phyloP scores from a whole-genome alignment of 2,113 vertebrate species.

The Urocynchramus pylzowi region DNA sequence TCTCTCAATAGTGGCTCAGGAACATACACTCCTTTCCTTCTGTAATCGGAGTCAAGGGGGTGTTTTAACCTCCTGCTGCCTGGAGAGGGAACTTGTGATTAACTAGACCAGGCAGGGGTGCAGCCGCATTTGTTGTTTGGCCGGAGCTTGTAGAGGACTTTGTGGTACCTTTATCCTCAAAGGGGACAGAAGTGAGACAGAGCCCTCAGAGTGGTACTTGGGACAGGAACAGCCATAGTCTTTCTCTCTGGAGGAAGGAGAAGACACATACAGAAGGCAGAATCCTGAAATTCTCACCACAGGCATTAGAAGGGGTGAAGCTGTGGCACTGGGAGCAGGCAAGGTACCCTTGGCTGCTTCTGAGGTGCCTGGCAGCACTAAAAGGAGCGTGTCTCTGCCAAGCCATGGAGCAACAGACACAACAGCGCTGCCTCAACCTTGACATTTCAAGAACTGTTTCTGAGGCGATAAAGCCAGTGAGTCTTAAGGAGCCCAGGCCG shows the following conservation, averaged over 20 bases:
- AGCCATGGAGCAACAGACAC: neutral
- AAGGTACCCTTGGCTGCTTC: neutral
- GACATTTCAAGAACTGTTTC: neutral
- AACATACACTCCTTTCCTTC: neutral
- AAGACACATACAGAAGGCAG: neutral
- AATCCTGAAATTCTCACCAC: neutral
- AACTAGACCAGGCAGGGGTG: neutral
- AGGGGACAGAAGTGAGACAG: neutral
- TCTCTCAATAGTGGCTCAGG: neutral
- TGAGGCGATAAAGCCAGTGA: neutral
- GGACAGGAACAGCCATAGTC: neutral
- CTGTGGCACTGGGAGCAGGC: neutral
- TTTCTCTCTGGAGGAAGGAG: neutral
- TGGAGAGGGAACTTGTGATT: conserved; percentile 58
- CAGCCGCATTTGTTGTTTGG: neutral
- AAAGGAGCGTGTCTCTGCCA: neutral
- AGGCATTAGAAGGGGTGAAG: neutral
- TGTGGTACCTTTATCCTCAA: neutral
- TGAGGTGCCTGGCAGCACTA: neutral
- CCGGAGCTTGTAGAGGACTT: neutral
- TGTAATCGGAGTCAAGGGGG: conserved; percentile 1
- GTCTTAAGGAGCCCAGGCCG: neutral
- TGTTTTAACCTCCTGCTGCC: conserved; percentile 55
- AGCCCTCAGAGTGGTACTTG: neutral
- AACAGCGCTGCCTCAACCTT: neutral